Evolutionary conservation across 2,888 invertebrate species (phyloP).

Genomic region (Gerosis bhagava): DNA sequence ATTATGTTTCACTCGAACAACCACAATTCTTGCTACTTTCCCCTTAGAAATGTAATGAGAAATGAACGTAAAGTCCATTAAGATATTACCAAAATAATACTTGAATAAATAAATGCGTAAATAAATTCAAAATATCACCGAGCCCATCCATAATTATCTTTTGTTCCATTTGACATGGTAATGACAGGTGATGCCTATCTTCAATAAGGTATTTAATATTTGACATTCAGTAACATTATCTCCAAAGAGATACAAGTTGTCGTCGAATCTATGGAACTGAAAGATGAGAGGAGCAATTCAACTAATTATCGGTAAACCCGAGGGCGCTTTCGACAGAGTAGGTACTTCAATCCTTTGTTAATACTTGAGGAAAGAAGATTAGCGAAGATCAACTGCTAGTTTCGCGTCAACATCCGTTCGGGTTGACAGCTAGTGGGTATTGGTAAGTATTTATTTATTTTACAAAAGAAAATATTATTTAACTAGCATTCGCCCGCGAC

Average conservation of each 20-base stretch:
- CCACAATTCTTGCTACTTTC: too few relatives aligned
- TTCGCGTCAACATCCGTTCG: conserved; percentile 4
- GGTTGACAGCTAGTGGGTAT: conserved; percentile 12
- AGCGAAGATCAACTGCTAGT: conserved; percentile 19
- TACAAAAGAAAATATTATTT: too few relatives aligned
- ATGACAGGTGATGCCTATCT: background rate
- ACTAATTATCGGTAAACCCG: conserved; percentile 34
- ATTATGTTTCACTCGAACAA: too few relatives aligned
- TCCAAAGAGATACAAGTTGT: too few relatives aligned
- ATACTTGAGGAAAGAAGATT: conserved; percentile 19
- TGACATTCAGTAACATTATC: conserved; percentile 1
- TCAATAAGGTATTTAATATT: conserved; percentile 6
- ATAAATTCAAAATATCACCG: background rate
- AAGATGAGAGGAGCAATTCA: conserved; percentile 33
- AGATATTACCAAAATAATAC: conserved; percentile 6
- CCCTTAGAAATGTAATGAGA: too few relatives aligned
- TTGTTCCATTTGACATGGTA: conserved; percentile 6
- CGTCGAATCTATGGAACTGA: conserved; percentile 35
- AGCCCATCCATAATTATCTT: conserved; percentile 1
- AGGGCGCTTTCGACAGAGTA: conserved; percentile 11
- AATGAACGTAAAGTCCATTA: background rate
- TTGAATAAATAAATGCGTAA: too few relatives aligned
- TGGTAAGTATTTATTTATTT: too few relatives aligned
- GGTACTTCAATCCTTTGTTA: conserved; percentile 22
- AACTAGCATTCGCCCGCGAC: too few relatives aligned